A percentile compares a stretch with the other conserved stretches of the same genome.
These are phyloP conservation scores for Strigamia crassipes DNA, from an alignment of 2,888 invertebrate species.

Conservation along the genomic window DNA sequence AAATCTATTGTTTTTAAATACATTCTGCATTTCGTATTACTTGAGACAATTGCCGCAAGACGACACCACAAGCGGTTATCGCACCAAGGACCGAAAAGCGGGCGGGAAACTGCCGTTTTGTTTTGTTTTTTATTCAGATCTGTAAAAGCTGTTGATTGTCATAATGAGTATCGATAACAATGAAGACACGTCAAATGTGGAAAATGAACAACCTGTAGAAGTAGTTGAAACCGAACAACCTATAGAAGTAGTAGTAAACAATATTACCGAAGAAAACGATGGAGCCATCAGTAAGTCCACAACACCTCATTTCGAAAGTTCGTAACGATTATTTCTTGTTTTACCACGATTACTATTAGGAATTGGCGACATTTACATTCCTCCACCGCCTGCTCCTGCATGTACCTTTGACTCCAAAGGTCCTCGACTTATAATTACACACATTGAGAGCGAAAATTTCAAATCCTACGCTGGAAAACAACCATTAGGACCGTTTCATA, in stretches of 20 bases:
- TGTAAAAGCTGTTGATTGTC: background rate
- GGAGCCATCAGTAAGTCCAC: background rate
- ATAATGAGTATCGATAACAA: background rate
- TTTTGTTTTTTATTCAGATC: too few relatives aligned
- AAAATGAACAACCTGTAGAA: background rate
- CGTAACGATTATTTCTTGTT: background rate
- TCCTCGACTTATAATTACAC: constrained; percentile 84
- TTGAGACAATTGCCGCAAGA: too few relatives aligned
- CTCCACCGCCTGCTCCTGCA: constrained; percentile 68
- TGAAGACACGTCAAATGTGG: background rate
- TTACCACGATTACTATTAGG: constrained; percentile 7
- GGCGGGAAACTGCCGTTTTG: background rate
- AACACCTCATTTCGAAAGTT: background rate
- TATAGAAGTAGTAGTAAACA: background rate
- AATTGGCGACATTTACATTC: constrained; percentile 82
- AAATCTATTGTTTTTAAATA: too few relatives aligned
- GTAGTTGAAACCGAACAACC: too few relatives aligned
- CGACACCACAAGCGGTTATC: too few relatives aligned
- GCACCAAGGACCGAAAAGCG: too few relatives aligned
- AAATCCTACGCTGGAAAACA: constrained; percentile 92
- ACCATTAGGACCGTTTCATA: constrained; percentile 90
- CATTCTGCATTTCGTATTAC: too few relatives aligned
- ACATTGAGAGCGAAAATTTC: constrained; percentile 90
- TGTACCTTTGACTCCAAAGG: constrained; percentile 74
- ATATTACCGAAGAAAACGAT: background rate